phyloP scores from a whole-genome alignment of 2,113 vertebrate species.

The Phylloscopus trochiloides region DNA sequence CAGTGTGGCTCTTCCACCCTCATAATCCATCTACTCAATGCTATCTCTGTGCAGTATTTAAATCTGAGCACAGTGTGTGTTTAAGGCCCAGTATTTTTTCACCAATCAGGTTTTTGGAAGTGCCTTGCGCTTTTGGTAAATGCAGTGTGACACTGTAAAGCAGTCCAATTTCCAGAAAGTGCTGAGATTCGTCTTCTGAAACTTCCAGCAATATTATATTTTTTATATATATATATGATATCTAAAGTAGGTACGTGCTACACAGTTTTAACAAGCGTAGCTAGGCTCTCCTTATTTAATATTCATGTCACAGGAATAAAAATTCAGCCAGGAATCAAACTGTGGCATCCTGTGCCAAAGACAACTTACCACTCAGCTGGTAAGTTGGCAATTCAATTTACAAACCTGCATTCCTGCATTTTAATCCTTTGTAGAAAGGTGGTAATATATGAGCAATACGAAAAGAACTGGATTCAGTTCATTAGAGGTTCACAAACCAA shows the following conservation, averaged over 20 bases:
- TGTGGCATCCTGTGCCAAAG: constrained; percentile 71
- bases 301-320: constrained; percentile 68
- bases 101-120: background rate
- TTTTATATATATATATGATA: background rate
- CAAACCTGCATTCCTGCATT: constrained; percentile 73
- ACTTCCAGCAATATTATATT: constrained; percentile 1
- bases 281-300: constrained; percentile 52
- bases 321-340: constrained; percentile 70
- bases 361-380: constrained; percentile 75
- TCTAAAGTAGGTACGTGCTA: background rate
- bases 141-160: constrained; percentile 4
- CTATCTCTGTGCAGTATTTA: background rate
- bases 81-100: background rate
- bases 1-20: background rate
- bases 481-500: constrained; percentile 77
- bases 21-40: background rate
- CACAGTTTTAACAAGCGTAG: background rate
- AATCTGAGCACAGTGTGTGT: background rate
- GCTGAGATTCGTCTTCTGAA: constrained; percentile 28
- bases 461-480: constrained; percentile 73
- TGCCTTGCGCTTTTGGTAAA: background rate
- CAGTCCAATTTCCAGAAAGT: constrained; percentile 23
- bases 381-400: constrained; percentile 77
- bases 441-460: constrained; percentile 68
- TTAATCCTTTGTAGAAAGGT: constrained; percentile 72